Conservation (phyloP, 2,113 vertebrate genomes). For the Hippocampus abdominalis region DNA sequence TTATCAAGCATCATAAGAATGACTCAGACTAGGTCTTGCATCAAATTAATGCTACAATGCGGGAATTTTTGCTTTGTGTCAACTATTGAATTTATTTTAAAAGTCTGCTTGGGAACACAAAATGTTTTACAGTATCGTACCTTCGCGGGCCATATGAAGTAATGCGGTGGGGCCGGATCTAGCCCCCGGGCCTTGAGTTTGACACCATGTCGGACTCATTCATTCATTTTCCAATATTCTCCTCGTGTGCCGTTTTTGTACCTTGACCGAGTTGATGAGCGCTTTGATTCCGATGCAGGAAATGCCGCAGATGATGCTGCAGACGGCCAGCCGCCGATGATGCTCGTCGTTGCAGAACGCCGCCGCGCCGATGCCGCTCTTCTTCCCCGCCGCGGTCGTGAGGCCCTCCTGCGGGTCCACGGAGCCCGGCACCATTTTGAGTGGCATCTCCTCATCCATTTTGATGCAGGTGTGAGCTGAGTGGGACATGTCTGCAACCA, state of each 20-base stretch:
- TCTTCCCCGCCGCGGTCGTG: no score
- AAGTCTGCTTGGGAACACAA: no score
- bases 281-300: constrained; percentile 78
- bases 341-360: constrained; percentile 13
- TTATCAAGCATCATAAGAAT: no score
- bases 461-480: neutral
- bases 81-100: no score
- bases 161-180: no score
- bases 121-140: no score
- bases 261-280: constrained; percentile 74
- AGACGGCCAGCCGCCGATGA: constrained; percentile 71
- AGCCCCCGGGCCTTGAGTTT: no score
- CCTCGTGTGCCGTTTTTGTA: constrained; percentile 7
- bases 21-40: no score
- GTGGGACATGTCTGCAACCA: neutral
- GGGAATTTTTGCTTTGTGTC: no score
- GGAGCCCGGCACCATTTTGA: neutral
- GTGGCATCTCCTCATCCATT: neutral
- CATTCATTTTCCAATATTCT: neutral
- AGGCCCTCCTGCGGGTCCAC: neutral
- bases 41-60: no score
- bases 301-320: constrained; percentile 80
- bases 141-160: no score
- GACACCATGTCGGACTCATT: neutral
- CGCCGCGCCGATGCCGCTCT: neutral